Conservation (phyloP, 2,888 invertebrate genomes). For the Pristionchus arcanus region DNA sequence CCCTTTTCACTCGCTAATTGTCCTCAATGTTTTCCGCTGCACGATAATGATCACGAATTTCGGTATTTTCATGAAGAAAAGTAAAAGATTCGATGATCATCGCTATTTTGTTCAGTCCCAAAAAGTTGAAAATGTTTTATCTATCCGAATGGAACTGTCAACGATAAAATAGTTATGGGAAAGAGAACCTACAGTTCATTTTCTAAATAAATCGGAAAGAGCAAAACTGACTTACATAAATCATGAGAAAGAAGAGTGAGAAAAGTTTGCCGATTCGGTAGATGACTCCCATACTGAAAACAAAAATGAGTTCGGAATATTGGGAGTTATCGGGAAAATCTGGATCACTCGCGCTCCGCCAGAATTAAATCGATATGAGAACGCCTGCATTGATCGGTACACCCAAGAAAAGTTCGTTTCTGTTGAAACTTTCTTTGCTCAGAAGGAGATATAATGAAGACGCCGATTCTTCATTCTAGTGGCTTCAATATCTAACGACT, state of each 20-base stretch:
- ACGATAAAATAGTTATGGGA: too few relatives aligned
- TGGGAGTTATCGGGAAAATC: not conserved
- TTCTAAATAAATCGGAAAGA: not conserved
- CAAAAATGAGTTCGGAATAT: not conserved
- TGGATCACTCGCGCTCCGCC: too few relatives aligned
- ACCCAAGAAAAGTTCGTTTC: too few relatives aligned
- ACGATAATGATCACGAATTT: not conserved
- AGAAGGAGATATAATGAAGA: too few relatives aligned
- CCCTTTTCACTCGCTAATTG: not conserved
- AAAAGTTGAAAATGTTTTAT: too few relatives aligned
- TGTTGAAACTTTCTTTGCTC: too few relatives aligned
- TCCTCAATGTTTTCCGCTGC: not conserved
- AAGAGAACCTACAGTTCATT: not conserved
- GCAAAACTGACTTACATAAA: not conserved
- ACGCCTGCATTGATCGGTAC: too few relatives aligned
- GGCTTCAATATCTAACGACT: not conserved
- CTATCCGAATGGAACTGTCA: too few relatives aligned
- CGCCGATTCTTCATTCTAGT: too few relatives aligned
- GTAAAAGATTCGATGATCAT: not conserved
- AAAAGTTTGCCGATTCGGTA: not conserved
- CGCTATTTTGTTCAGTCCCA: too few relatives aligned
- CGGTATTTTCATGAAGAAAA: not conserved
- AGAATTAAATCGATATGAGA: too few relatives aligned
- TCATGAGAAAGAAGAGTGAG: constrained; percentile 31
- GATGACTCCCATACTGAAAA: not conserved